Percentiles rank a stretch among this genome's conserved stretches.
phyloP scores from a whole-genome alignment of 2,113 vertebrate species.

The Alaudala cheleensis region DNA sequence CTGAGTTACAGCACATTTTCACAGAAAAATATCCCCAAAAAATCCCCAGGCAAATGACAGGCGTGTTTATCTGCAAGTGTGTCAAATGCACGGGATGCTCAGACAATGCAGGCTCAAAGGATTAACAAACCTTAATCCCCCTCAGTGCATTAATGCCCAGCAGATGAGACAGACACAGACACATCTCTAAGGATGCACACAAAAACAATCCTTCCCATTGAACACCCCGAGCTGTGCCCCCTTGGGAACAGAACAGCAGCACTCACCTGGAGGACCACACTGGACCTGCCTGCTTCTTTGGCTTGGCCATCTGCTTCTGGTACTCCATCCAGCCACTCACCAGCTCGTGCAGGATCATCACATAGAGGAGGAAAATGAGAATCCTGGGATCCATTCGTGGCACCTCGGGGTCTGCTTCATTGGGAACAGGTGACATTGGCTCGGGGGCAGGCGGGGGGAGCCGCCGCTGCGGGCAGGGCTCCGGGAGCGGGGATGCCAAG shows the following conservation, averaged over 20 bases:
- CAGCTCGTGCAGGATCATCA: conserved; percentile 88
- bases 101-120: not conserved
- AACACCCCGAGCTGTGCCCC: not conserved
- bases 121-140: not conserved
- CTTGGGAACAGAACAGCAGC: not conserved
- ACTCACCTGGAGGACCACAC: conserved; percentile 80
- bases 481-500: not conserved
- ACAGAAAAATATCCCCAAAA: not conserved
- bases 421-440: conserved; percentile 46
- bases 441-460: not conserved
- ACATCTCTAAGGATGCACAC: not conserved
- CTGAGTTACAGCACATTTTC: not conserved
- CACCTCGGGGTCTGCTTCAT: conserved; percentile 53
- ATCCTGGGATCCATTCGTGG: conserved; percentile 85
- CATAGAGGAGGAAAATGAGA: conserved; percentile 88
- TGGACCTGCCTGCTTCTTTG: conserved; percentile 73
- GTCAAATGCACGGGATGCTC: not conserved
- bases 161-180: not conserved
- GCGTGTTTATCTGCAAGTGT: not conserved
- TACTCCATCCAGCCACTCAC: conserved; percentile 89
- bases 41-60: fast-evolving
- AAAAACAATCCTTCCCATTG: not conserved
- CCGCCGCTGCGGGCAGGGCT: not conserved
- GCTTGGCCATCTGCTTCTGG: conserved; percentile 80
- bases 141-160: not conserved